Evolutionary conservation across 2,113 vertebrate species (phyloP), one percentile per base, ranked within the genome.

Genomic region (Orycteropus afer): DNA sequence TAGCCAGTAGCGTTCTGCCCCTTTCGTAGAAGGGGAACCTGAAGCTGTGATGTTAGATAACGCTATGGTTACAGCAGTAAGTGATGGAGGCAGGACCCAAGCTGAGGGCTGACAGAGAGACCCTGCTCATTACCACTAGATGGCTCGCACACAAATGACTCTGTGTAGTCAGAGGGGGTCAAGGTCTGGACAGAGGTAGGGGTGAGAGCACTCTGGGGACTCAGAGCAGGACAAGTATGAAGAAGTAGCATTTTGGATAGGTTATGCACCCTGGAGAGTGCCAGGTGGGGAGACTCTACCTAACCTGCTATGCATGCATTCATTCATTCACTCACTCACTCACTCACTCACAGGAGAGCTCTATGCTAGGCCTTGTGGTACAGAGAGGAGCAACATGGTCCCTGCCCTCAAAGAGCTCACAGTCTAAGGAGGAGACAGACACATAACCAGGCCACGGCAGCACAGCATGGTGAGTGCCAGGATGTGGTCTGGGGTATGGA

Each of bases 301-400:
- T 76, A 37, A 49, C 51, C 29, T n/a, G 40, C 74, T 8, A 37
- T 7, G 6, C 65, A 7, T 37, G 7, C 65, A 22, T 18, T 69
- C 15, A 6, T 12, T 47, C 34, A 34, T n/a, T n/a, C 23, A 22
- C 18, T 23, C 20, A 67, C 32, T 76, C 34, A 27, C 4, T 32
- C 27, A 25, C 53, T 53, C 53, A 20, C 42, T 40, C 20, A 29
- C 34, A 69, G 27, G 51, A 22, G 13, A 49, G 37, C 10, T 7
- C 67, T 42, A 0, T 1, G 9, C n/a, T 10, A 34, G 37, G 61
- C 40, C 61, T 3, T 29, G 29, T 80, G 37, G 7, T 3, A 7
- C 34, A 3, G 29, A 40, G 8, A 59, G 10, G 22, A 22, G 3
- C 23, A 51, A 4, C 2, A 0, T 4, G 29, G 37, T 22, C 27